These are phyloP conservation scores for Gymnogyps californianus DNA, from an alignment of 2,113 vertebrate species.

Conservation along the genomic window DNA sequence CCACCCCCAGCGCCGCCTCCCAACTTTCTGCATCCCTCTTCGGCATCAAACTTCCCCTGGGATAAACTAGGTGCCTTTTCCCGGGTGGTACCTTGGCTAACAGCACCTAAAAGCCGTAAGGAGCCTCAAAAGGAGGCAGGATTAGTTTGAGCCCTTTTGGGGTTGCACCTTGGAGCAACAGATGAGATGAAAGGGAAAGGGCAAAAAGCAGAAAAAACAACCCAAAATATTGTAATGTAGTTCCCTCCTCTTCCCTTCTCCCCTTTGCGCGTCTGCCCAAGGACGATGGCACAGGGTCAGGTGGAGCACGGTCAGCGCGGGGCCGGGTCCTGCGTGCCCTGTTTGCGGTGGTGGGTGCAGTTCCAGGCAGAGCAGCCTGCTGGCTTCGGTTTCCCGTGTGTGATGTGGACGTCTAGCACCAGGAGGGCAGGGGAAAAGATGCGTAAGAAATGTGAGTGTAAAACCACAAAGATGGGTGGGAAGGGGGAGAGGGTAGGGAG, in stretches of 20 bases:
- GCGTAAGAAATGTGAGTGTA: background rate
- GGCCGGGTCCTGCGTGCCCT: background rate
- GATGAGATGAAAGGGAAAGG: background rate
- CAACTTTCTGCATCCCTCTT: background rate
- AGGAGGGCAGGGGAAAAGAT: background rate
- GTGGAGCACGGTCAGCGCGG: fast-evolving
- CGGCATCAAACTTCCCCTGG: background rate
- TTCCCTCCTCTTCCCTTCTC: background rate
- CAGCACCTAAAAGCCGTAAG: background rate
- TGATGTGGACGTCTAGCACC: fast-evolving
- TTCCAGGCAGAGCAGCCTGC: background rate
- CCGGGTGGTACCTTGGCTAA: background rate
- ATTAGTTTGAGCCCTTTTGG: background rate
- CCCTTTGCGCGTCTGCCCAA: background rate
- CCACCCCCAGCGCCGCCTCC: background rate
- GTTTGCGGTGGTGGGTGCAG: fast-evolving
- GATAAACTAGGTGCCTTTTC: background rate
- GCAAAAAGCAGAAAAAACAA: background rate
- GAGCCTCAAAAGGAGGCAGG: background rate
- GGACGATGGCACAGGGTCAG: background rate
- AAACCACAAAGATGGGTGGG: background rate
- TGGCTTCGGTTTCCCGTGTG: background rate
- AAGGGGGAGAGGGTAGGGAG: background rate
- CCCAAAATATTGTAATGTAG: fast-evolving
- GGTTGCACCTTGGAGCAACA: background rate